These are phyloP conservation scores for Ochropacha duplaris DNA, from an alignment of 2,888 invertebrate species.

Conservation along the genomic window DNA sequence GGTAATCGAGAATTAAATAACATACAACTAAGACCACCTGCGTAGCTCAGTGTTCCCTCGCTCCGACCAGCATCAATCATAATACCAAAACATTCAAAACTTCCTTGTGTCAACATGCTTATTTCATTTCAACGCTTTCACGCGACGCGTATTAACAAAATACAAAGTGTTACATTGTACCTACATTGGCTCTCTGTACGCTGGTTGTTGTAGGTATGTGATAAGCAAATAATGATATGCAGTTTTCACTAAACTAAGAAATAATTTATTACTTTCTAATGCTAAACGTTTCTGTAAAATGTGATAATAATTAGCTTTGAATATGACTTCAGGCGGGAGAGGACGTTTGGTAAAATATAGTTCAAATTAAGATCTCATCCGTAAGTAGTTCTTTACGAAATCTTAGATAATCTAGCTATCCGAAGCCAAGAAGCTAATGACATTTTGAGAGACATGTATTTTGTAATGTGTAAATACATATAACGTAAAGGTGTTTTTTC, in stretches of 20 bases:
- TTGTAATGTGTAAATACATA: slow-evolving; percentile 23
- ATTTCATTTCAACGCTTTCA: background rate
- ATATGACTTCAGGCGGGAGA: slow-evolving; percentile 54
- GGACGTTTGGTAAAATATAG: slow-evolving; percentile 72
- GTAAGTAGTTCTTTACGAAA: slow-evolving; percentile 75
- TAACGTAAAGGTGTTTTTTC: slow-evolving; percentile 12
- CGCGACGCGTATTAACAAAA: too few species aligned
- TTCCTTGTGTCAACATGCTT: background rate
- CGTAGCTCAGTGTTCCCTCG: slow-evolving; percentile 64
- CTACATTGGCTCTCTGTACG: slow-evolving; percentile 17
- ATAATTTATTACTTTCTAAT: slow-evolving; percentile 50
- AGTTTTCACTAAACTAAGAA: slow-evolving; percentile 33
- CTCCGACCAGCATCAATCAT: slow-evolving; percentile 39
- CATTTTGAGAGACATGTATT: slow-evolving; percentile 50
- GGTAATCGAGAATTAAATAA: slow-evolving; percentile 48
- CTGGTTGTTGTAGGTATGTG: slow-evolving; percentile 39
- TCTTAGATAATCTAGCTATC: slow-evolving; percentile 74
- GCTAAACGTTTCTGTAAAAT: slow-evolving; percentile 60
- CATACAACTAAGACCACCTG: slow-evolving; percentile 49
- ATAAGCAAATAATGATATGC: slow-evolving; percentile 42
- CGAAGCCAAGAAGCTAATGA: slow-evolving; percentile 79
- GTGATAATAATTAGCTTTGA: slow-evolving; percentile 77
- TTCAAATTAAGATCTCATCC: slow-evolving; percentile 82
- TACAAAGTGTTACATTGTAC: background rate
- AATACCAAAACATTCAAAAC: slow-evolving; percentile 7